Evolutionary conservation across 1,140 invertebrate genomes (phyloP), one percentile per base, ranked within the genome.

Genomic region (Mamestra configurata): DNA sequence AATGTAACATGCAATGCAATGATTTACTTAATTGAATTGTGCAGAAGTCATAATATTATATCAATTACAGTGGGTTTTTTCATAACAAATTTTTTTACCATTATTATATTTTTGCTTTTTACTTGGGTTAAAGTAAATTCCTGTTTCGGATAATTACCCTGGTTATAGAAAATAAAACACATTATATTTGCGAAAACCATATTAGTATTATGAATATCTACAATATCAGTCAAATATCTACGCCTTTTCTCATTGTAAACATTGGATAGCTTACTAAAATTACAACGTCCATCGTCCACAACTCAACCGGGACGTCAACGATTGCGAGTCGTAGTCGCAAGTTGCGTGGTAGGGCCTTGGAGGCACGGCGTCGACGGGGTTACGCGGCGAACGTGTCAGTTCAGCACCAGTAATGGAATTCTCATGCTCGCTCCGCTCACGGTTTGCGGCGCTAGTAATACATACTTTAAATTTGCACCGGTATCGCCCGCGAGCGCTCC

Each of bases 381-480:
- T 81, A 82, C 80, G 79, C 61, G 70, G 78, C 82, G 84, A 84
- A 82, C 85, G 84, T 88, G 88, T 90, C 88, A 90, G 84, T 90
- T 82, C 81, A 81, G 86, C 82, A 81, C 81, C 90, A 86, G 86
- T 92, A 92, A 92, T 92, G 91, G 90, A 90, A 90, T 91, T 92
- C 90, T 88, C 91, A 86, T 92, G 91, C 91, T 92, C 86, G 71
- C 79, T 80, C 81, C 85, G 84, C 83, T 89, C 84, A 88, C 88
- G 87, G 89, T 82, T 89, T 90, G 87, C 84, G 83, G 86, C 80
- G 83, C 89, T 89, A 89, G 87, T 87, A 87, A 90, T 90, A 91
- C 90, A 91, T 89, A 92, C 90, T 92, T 92, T 89, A 92, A 91
- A 91, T 92, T 91, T 92, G 87, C 89, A 92, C 89, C 89, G 88